Evolutionary conservation across 1,140 invertebrate species (phyloP), one percentile per base, ranked within the genome.

Genomic region (Cecropterus lyciades): DNA sequence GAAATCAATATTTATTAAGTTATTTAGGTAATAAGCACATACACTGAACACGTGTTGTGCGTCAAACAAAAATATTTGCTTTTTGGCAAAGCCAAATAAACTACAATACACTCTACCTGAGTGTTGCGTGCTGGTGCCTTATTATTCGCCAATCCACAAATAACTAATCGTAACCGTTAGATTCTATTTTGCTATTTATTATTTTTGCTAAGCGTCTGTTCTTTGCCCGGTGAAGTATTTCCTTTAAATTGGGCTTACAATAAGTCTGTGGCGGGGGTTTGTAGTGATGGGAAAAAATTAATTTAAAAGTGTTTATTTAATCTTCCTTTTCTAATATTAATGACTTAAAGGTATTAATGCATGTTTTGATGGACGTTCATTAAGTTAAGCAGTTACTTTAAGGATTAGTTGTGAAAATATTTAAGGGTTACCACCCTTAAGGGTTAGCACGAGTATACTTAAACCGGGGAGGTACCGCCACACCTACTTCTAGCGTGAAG

Each of bases 141-240:
- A 40, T 40, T 40, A 40, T 40, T 40, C 37, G 11, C 37, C 11
- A 13, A 40, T 40, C 37, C n/a, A 40, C 37, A 40, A 40, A 40
- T 40, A 40, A 40, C 37, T 40, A n/a, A 33, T 33, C 37, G 37
- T 40, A 3, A 40, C 11, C 37, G n/a, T n/a, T 9, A 40, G 11
- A n/a, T 15, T 17, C 11, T 48, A 8, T 48, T 48, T 48, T 17
- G 16, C 8, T 48, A 48, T 48, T 48, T 48, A 48, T 48, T 48
- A 48, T 17, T 48, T 48, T 48, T 48, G 9, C 16, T 20, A 20
- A 48, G 45, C 45, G 45, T 48, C 45, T 48, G 45, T 48, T 48
- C 37, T 48, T 48, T 48, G 16, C 16, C 45, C 24, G 9, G 13
- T 11, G 37, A 40, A 40, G 37, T 13, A 40, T 11, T 13, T 40